Conservation (phyloP, 2,113 vertebrate genomes). For the Uria lomvia region DNA sequence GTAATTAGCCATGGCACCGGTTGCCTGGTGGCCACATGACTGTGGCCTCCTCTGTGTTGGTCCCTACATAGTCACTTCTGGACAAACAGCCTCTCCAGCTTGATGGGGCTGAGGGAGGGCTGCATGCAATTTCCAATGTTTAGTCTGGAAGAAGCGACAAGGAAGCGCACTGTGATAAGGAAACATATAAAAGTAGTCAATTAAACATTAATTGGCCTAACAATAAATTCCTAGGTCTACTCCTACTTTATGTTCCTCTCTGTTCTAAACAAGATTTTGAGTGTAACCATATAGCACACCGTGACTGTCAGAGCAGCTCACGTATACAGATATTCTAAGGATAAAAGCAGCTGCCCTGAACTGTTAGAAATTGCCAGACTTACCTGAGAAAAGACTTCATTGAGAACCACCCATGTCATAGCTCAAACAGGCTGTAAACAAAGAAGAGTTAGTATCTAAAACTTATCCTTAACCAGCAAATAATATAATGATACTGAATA, state of each 20-base stretch:
- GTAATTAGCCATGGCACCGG: not conserved
- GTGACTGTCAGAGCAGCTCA: not conserved
- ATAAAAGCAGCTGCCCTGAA: not conserved
- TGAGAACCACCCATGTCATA: not conserved
- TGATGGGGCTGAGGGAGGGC: not conserved
- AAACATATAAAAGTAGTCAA: not conserved
- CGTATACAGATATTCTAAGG: not conserved
- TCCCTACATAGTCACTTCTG: rapidly evolving
- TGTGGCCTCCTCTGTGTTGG: not conserved
- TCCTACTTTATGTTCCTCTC: not conserved
- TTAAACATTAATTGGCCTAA: not conserved
- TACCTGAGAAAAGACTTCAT: not conserved
- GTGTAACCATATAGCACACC: not conserved
- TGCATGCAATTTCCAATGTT: not conserved
- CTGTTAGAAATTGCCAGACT: not conserved
- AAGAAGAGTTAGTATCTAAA: not conserved
- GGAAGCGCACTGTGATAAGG: rapidly evolving
- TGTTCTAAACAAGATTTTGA: not conserved
- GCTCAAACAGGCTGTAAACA: not conserved
- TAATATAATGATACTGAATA: not conserved
- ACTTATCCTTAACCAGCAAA: not conserved
- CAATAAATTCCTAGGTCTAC: not conserved
- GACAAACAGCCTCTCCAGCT: not conserved
- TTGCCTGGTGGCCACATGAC: not conserved
- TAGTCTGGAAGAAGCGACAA: not conserved